A percentile compares a stretch with the other conserved stretches of the same genome.
Evolutionary conservation across 1,140 invertebrate species (phyloP).

Genomic region (Drosophila persimilis): DNA sequence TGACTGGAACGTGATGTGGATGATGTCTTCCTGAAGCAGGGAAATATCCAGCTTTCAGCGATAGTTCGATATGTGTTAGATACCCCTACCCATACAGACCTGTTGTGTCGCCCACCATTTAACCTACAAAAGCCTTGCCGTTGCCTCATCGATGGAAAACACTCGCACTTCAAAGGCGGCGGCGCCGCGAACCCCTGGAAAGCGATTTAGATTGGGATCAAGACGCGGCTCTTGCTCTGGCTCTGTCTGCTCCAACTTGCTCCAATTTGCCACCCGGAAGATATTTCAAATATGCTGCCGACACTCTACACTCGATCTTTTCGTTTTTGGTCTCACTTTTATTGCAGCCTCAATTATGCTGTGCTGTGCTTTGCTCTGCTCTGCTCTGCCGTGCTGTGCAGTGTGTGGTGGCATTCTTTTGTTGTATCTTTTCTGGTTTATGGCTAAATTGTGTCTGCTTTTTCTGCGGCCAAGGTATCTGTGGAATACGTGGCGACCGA

Average conservation of each 20-base stretch:
- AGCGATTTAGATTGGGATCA: slow-evolving; percentile 46
- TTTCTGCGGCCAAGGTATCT: slow-evolving; percentile 31
- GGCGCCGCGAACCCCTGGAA: slow-evolving; percentile 11
- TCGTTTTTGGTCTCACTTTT: slow-evolving; percentile 11
- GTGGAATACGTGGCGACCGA: slow-evolving; percentile 12
- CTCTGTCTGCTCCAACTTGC: slow-evolving; percentile 20
- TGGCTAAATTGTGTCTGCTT: slow-evolving; percentile 16
- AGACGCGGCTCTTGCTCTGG: not conserved
- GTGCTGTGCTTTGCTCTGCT: too few relatives aligned
- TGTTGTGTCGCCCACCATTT: slow-evolving; percentile 44
- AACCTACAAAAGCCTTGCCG: slow-evolving; percentile 34
- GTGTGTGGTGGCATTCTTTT: slow-evolving; percentile 36
- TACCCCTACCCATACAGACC: slow-evolving; percentile 18
- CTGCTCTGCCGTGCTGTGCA: not conserved
- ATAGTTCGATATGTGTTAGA: not conserved
- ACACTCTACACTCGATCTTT: not conserved
- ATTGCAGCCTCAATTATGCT: slow-evolving; percentile 35
- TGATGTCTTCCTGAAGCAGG: slow-evolving; percentile 52
- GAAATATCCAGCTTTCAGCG: slow-evolving; percentile 17
- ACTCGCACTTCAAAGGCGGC: slow-evolving; percentile 49
- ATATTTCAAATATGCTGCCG: slow-evolving; percentile 49
- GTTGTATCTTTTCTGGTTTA: slow-evolving; percentile 9
- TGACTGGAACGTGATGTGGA: slow-evolving; percentile 40
- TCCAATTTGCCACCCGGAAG: slow-evolving; percentile 70
- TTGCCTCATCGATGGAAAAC: not conserved